Base-by-base conservation (phyloP, 2,888 invertebrate genomes). In the Chymomyza amoena region DNA sequence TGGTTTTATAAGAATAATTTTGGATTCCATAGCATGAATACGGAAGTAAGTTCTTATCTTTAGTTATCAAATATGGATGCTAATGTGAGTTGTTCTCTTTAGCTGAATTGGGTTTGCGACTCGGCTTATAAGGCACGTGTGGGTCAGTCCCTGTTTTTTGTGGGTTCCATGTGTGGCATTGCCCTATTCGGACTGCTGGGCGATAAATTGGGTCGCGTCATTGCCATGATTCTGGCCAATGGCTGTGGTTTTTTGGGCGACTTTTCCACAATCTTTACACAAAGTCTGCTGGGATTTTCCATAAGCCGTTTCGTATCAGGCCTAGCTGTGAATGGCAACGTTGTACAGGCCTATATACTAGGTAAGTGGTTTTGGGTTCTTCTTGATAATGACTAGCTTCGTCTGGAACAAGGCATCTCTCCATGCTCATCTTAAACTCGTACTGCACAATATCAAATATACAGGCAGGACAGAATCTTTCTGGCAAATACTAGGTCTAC, bases 1-100 rank as follows among this genome's bases (percentile, higher is more conserved):
- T 94, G 93, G 94, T 91, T 92, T 25, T 95, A 93, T 81, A 92
- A 93, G 69, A 92, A 91, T 63, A 92, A 93, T 36, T 92, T 92
- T 79, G 93, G 92, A 7, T 93, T 93, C 75, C 88, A 91, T 62
- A 94, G 94, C 76, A 93, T 94, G 78, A 93, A 93, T 16, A 93
- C 94, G 18, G 93, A 94, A 91, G 94, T 94, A 87, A 87, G 77
- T 67, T 15, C 2, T 18, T 2, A 16, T 15, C n/a, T 13, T 32
- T n/a, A 28, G 10, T 5, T 16, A 18, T 18, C 18, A n/a, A 18
- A 56, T 56, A 25, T 56, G 56, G 5, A 6, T n/a, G 56, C 18
- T 56, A 20, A 56, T 56, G 32, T 60, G 16, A 6, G 15, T 36
- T 32, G 32, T 32, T 32, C 4, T 20, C 18, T 56, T 28, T 67